Base-by-base conservation (phyloP, 2,113 vertebrate genomes). In the Deroptyus accipitrinus region DNA sequence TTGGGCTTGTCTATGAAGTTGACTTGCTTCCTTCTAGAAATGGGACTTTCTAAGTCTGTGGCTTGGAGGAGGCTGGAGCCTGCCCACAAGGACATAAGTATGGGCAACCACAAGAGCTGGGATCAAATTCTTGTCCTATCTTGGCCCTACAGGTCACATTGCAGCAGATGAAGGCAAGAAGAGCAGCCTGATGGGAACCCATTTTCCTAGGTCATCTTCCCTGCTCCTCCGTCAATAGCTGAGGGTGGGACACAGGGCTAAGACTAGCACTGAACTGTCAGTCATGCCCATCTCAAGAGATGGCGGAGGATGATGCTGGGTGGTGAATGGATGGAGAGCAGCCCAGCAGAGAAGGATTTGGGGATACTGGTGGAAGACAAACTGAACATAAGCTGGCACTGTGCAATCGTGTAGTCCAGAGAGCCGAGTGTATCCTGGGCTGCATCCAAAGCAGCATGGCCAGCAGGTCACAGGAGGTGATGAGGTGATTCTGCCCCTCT, bases 31-130 rank as follows among this genome's bases (percentile, higher is more conserved):
- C 46, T 10, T 90, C 20, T 30, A 27, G 59, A 88, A 74, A 67
- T 3, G 24, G 25, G 31, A 31, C 49, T 81, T 88, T 62, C 54
- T 67, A 41, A 37, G 11, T 55, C 17, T 69, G 37, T 33, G n/a
- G 23, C 33, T 86, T 2, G 1, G 52, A 79, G 25, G 28, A 70
- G 24, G 23, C n/a, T 79, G 70, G 20, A 89, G 39, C 28, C 10
- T 85, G 22, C 39, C 17, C 27, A 27, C 66, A 73, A 73, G 39
- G 48, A 75, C 4, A 0, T 25, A 52, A 61, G 23, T 1, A 0
- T 2, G 10, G 41, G 30, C 73, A 88, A 1, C 20, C 1, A 1
- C 0, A 0, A 57, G 44, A 35, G 4, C n/a, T 81, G 74, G 30
- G 41, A 46, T 91, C 37, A 13, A 25, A 18, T 74, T 70, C 37